A percentile compares a stretch with the other conserved stretches of the same genome.
Conservation (phyloP, 2,888 invertebrate species). For the Xylota segnis region DNA sequence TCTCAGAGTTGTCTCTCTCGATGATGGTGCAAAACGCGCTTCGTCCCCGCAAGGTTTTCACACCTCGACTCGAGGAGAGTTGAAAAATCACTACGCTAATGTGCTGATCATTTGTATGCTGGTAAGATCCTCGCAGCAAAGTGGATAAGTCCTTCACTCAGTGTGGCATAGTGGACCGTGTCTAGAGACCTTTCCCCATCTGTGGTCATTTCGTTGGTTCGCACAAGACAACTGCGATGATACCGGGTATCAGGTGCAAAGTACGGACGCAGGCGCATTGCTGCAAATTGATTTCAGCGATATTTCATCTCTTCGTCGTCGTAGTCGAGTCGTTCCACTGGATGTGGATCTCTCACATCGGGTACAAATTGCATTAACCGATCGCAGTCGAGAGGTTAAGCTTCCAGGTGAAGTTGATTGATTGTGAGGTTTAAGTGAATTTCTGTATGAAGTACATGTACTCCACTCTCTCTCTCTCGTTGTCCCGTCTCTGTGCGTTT, state of each 20-base stretch:
- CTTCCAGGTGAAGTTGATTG: constrained; percentile 72
- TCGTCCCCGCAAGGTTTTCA: constrained; percentile 70
- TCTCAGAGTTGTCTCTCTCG: constrained; percentile 57
- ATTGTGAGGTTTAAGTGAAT: constrained; percentile 71
- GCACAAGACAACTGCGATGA: constrained; percentile 71
- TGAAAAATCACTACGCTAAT: constrained; percentile 76
- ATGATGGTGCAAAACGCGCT: constrained; percentile 33
- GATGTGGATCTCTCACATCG: constrained; percentile 46
- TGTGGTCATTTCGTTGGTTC: constrained; percentile 56
- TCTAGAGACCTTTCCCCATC: constrained; percentile 66
- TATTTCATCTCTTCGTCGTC: constrained; percentile 67
- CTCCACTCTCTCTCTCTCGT: neutral
- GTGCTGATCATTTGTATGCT: constrained; percentile 75
- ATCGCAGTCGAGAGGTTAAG: constrained; percentile 70
- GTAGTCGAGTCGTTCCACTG: constrained; percentile 17
- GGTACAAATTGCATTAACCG: constrained; percentile 69
- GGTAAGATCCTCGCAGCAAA: constrained; percentile 67
- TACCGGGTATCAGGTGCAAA: constrained; percentile 72
- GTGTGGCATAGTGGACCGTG: constrained; percentile 19
- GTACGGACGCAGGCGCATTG: constrained; percentile 57
- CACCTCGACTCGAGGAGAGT: constrained; percentile 63
- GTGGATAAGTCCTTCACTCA: constrained; percentile 60
- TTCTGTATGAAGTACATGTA: constrained; percentile 17
- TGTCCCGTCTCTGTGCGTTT: neutral
- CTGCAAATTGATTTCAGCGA: constrained; percentile 75